Conservation (phyloP, 2,888 invertebrate genomes). For the Melinaea menophilus region DNA sequence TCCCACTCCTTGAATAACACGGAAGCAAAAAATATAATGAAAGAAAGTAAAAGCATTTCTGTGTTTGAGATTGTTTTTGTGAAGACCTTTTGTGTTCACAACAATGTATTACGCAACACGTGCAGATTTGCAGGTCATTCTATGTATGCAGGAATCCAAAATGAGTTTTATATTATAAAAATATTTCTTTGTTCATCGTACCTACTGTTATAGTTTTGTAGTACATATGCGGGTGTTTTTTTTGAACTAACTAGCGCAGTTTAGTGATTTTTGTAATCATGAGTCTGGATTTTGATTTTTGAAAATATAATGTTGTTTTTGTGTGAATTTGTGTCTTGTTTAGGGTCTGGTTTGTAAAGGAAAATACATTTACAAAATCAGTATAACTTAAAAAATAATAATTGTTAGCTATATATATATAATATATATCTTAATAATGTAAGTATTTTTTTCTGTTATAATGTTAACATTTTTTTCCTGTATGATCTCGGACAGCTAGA, state of each 20-base stretch:
- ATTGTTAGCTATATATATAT: too few relatives aligned
- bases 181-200: not conserved
- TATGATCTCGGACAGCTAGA: too few relatives aligned
- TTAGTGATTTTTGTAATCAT: too few relatives aligned
- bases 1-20: slow-evolving; percentile 21
- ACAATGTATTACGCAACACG: slow-evolving; percentile 35
- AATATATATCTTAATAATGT: too few relatives aligned
- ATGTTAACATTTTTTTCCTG: too few relatives aligned
- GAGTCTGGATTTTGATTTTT: too few relatives aligned
- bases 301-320: too few relatives aligned
- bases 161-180: slow-evolving; percentile 15
- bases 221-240: not conserved
- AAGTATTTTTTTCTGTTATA: too few relatives aligned
- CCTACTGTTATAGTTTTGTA: not conserved
- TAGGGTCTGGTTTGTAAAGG: too few relatives aligned
- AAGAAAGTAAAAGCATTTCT: slow-evolving; percentile 70
- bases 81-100: slow-evolving; percentile 24
- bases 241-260: not conserved
- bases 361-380: too few relatives aligned
- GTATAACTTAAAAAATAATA: too few relatives aligned
- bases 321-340: too few relatives aligned
- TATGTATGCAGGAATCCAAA: not conserved
- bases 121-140: slow-evolving; percentile 36
- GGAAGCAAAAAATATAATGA: slow-evolving; percentile 42
- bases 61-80: slow-evolving; percentile 53